Evolutionary conservation across 2,797 vertebrate genomes (phyloP).

Genomic region (Pseudopleuronectes americanus): DNA sequence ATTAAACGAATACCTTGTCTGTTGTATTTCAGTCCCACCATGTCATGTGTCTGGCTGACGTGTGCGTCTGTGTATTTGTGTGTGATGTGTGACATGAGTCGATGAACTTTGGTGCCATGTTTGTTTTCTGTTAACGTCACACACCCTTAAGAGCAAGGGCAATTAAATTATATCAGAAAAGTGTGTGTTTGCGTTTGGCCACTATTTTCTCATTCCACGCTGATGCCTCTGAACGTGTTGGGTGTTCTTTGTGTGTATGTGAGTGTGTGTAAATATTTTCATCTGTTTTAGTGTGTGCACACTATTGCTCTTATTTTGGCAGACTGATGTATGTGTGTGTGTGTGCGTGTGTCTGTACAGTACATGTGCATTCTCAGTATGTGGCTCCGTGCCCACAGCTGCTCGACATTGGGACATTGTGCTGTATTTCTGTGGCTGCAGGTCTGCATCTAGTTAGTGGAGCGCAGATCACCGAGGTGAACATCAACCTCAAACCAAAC

Average conservation of each 20-base stretch:
- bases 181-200: conserved; percentile 34
- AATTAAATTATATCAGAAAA: conserved; percentile 45
- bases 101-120: conserved; percentile 38
- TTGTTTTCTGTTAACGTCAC: conserved; percentile 62
- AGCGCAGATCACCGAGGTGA: conserved; percentile 35
- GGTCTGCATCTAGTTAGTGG: conserved; percentile 57
- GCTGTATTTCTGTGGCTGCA: conserved; percentile 38
- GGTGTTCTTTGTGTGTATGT: conserved; percentile 60
- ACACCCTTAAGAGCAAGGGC: conserved; percentile 25
- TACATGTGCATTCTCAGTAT: conserved; percentile 28
- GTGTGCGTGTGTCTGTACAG: conserved; percentile 23
- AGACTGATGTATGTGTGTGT: conserved; percentile 13
- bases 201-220: conserved; percentile 45
- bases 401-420: conserved; percentile 28
- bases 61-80: conserved; percentile 42
- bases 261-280: conserved; percentile 37
- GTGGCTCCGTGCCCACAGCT: conserved; percentile 56
- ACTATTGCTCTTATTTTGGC: conserved; percentile 35
- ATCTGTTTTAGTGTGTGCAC: conserved; percentile 48
- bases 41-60: conserved; percentile 53
- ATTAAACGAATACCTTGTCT: conserved; percentile 68
- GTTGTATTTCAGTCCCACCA: conserved; percentile 63
- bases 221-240: conserved; percentile 66
- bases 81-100: conserved; percentile 36
- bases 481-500: conserved; percentile 64